Evolutionary conservation across 2,797 vertebrate genomes (phyloP), one percentile per base, ranked within the genome.

Genomic region (Pseudocheirus occidentalis): DNA sequence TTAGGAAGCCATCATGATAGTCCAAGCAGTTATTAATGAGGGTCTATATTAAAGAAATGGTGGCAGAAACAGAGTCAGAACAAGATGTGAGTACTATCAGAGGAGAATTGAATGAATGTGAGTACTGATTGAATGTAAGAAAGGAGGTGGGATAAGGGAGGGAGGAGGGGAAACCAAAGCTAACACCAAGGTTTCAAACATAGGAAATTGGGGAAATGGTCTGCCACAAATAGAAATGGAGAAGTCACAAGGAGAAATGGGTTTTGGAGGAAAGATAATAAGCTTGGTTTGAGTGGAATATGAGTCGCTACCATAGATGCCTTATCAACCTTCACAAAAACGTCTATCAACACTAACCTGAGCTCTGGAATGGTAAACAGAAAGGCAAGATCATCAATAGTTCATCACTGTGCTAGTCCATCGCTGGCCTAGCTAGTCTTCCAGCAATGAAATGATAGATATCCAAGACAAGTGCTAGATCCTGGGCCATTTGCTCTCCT

Each of bases 121-220:
- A n/a, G 31, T 4, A 66, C 31, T 66, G 34, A 66, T 81, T 81
- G 66, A 40, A 81, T 81, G 34, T 81, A 81, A 18, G n/a, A 40
- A 81, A 81, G 14, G 62, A n/a, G 14, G 13, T n/a, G 16, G 5
- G n/a, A 16, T 18, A 11, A 54, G 53, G 53, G 7, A 5, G 4
- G 62, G 12, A 58, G 58, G 28, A 59, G 29, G 31, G 59, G 4
- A 62, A 66, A 81, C 18, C n/a, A 81, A 81, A 81, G n/a, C 18
- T 81, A 81, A 95, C 24, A 57, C 97, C 96, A 81, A 81, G 66
- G 5, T 81, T 46, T 81, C 66, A 81, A 46, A 81, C 18, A 46
- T 46, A 7, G 5, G n/a, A 81, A 40, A 81, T 18, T 40, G 18
- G n/a, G n/a, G 21, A 40, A 46, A 81, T 10, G 40, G n/a, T 46